Conservation (phyloP, 2,113 vertebrate genomes). For the Patagioenas fasciata region DNA sequence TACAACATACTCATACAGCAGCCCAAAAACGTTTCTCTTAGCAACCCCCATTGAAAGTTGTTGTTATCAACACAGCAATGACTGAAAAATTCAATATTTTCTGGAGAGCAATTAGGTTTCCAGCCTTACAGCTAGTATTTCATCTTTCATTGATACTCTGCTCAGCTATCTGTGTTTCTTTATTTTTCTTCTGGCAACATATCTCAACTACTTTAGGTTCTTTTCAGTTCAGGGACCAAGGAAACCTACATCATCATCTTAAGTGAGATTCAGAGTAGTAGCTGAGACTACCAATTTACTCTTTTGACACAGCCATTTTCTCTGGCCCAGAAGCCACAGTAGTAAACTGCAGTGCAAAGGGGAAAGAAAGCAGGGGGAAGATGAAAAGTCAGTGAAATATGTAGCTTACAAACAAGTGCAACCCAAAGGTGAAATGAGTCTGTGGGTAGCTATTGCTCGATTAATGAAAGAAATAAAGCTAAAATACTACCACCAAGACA, state of each 20-base stretch:
- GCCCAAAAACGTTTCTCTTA: background rate
- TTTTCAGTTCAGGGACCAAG: background rate
- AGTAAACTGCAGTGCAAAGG: background rate
- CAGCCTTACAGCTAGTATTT: conserved; percentile 45
- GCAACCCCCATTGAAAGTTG: background rate
- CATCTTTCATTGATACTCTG: conserved; percentile 36
- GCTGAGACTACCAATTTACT: background rate
- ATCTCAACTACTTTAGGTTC: background rate
- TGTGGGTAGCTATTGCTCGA: background rate
- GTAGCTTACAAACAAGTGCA: conserved; percentile 31
- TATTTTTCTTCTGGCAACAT: background rate
- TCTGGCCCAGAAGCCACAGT: background rate
- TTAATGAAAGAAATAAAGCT: conserved; percentile 42
- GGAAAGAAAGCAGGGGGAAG: background rate
- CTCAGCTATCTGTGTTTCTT: background rate
- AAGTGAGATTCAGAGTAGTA: background rate
- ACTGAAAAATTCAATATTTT: background rate
- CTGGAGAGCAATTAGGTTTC: background rate
- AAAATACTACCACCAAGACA: background rate
- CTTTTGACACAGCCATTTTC: background rate
- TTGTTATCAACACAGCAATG: background rate
- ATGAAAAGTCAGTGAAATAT: conserved; percentile 36
- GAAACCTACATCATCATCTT: background rate
- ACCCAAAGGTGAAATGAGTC: conserved; percentile 35
- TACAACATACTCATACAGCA: background rate